These are phyloP conservation scores for Neosilurus mollespiculum DNA, from an alignment of 2,797 vertebrate genomes.

Conservation along the genomic window DNA sequence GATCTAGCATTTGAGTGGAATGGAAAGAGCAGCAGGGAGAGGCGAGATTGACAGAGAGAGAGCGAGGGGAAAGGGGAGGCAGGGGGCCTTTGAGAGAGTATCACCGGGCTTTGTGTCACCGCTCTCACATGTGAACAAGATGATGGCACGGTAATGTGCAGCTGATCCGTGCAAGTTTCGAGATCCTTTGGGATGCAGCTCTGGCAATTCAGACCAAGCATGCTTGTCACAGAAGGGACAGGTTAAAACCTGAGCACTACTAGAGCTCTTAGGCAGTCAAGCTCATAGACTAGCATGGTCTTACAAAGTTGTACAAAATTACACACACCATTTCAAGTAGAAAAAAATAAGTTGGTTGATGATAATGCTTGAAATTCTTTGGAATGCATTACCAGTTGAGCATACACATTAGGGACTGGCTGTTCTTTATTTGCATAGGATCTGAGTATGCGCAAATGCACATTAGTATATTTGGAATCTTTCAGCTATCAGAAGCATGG, in stretches of 20 bases:
- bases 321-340: not conserved
- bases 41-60: conserved; percentile 54
- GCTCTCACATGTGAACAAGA: conserved; percentile 75
- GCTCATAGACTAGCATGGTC: conserved; percentile 15
- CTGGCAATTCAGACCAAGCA: conserved; percentile 46
- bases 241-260: conserved; percentile 43
- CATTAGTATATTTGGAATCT: too few species aligned
- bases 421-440: not conserved
- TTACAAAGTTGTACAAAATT: conserved; percentile 13
- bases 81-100: conserved; percentile 32
- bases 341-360: not conserved
- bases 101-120: conserved; percentile 70
- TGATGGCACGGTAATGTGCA: conserved; percentile 72
- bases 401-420: too few species aligned
- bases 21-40: conserved; percentile 51
- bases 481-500: too few species aligned
- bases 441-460: too few species aligned
- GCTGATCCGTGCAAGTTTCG: conserved; percentile 63
- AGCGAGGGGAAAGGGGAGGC: conserved; percentile 29
- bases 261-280: conserved; percentile 41
- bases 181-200: conserved; percentile 55
- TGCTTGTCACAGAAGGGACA: conserved; percentile 51
- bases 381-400: too few species aligned
- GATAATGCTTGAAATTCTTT: not conserved
- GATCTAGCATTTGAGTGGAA: conserved; percentile 68